Conservation (phyloP, 2,888 invertebrate species). For the Drosophila tanythrix region DNA sequence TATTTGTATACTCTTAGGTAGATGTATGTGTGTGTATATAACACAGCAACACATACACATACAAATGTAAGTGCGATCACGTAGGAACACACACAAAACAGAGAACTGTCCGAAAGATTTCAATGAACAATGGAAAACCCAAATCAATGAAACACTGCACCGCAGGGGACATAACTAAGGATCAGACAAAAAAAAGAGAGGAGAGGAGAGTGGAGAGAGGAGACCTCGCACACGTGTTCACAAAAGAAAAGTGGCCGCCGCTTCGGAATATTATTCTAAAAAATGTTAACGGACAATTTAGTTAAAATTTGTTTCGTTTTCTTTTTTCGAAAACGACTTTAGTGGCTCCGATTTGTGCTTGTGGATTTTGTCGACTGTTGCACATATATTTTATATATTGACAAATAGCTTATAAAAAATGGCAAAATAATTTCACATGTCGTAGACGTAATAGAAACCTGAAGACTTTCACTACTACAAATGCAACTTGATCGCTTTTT, state of each 20-base stretch:
- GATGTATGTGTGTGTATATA: not conserved
- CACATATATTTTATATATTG: conserved; percentile 7
- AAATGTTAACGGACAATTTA: conserved; percentile 57
- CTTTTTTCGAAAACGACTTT: conserved; percentile 20
- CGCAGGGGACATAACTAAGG: conserved; percentile 67
- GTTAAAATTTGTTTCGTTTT: conserved; percentile 47
- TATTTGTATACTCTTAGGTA: conserved; percentile 3
- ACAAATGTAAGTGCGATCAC: conserved; percentile 16
- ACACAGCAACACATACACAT: not conserved
- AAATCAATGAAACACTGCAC: conserved; percentile 75
- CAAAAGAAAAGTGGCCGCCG: conserved; percentile 72
- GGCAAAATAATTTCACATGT: conserved; percentile 39
- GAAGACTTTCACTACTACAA: conserved; percentile 31
- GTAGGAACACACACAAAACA: conserved; percentile 29
- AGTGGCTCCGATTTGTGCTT: conserved; percentile 9
- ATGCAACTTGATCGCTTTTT: conserved; percentile 44
- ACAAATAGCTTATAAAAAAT: conserved; percentile 33
- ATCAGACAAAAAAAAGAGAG: conserved; percentile 40
- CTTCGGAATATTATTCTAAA: conserved; percentile 37
- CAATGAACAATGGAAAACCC: conserved; percentile 58
- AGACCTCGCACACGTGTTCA: conserved; percentile 76
- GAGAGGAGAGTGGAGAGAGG: conserved; percentile 11
- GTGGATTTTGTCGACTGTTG: conserved; percentile 8
- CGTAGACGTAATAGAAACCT: conserved; percentile 22
- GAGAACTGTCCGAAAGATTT: conserved; percentile 26